These are phyloP conservation scores for Oreohelix idahoensis DNA, from an alignment of 1,140 invertebrate species.

Conservation along the genomic window DNA sequence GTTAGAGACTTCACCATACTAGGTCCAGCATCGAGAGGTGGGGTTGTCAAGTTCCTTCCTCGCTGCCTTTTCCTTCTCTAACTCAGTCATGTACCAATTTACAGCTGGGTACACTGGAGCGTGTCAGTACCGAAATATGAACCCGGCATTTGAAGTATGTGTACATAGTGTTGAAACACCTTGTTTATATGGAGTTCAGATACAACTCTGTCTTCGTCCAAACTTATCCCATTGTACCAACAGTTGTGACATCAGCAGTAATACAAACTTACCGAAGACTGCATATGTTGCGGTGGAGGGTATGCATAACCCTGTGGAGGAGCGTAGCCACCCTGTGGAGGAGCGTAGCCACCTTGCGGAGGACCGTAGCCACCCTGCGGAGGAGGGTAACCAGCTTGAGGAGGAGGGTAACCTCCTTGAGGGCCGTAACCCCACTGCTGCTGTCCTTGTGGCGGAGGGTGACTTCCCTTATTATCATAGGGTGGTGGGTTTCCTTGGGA, in stretches of 20 bases:
- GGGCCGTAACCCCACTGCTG: background rate
- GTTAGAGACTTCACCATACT: no score
- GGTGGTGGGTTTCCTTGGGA: background rate
- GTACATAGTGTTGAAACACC: no score
- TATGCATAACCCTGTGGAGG: background rate
- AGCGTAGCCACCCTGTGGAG: background rate
- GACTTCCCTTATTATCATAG: background rate
- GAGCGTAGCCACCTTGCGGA: background rate
- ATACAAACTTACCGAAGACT: background rate
- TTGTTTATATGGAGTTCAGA: no score
- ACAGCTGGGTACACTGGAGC: no score
- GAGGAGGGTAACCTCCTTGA: background rate
- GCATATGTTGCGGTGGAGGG: background rate
- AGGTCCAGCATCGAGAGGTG: no score
- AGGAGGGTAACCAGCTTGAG: background rate
- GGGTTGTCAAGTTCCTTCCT: no score
- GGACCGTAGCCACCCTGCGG: background rate
- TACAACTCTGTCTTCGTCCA: no score
- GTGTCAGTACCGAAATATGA: no score
- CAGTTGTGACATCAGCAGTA: background rate
- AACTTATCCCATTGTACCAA: no score
- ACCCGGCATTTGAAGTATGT: no score
- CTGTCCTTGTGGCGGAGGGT: background rate
- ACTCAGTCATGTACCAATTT: no score
- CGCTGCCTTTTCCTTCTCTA: no score